phyloP scores from a whole-genome alignment of 2,113 vertebrate genomes.

The Laticauda colubrina region DNA sequence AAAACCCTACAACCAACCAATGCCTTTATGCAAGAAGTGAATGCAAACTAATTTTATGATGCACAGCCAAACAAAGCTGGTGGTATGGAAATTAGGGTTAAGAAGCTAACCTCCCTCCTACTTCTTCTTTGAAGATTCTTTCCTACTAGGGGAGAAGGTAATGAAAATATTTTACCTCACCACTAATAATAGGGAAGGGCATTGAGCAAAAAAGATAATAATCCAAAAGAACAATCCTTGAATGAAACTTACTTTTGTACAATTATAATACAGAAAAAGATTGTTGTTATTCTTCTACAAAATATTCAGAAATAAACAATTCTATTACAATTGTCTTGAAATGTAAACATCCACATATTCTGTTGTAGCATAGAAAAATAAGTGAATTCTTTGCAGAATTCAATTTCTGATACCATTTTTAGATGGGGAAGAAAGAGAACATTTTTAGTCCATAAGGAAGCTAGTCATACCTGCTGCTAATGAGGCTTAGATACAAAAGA shows the following conservation, averaged over 20 bases:
- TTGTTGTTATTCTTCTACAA: accelerated
- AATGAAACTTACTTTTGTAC: accelerated
- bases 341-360: background rate
- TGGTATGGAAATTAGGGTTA: conserved; percentile 65
- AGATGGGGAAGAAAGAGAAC: background rate
- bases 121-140: conserved; percentile 71
- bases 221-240: background rate
- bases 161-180: conserved; percentile 73
- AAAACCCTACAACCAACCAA: conserved; percentile 51
- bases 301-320: background rate
- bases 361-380: background rate
- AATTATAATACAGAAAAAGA: conserved; percentile 32
- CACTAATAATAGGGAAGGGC: conserved; percentile 54
- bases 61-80: conserved; percentile 63
- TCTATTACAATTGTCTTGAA: background rate
- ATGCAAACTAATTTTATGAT: conserved; percentile 70
- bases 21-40: conserved; percentile 37
- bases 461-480: accelerated
- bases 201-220: conserved; percentile 22
- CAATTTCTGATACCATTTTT: background rate
- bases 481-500: background rate
- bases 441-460: background rate
- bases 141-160: conserved; percentile 68
- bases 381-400: background rate
- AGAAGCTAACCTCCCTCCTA: conserved; percentile 65